Evolutionary conservation across 1,140 invertebrate species (phyloP).

Genomic region (Trachymyrmex septentrionalis): DNA sequence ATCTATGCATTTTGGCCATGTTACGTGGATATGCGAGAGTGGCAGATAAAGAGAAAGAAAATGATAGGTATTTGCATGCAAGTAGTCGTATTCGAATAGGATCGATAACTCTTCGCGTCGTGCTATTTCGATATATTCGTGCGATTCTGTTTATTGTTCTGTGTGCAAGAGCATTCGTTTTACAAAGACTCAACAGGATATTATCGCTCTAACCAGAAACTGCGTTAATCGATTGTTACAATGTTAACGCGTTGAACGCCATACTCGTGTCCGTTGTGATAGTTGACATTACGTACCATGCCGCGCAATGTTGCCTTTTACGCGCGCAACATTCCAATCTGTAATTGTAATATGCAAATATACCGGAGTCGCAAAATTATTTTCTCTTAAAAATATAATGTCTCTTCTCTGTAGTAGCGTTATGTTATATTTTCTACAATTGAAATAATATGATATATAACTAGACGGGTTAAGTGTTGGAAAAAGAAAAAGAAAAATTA

Average conservation of each 20-base stretch:
- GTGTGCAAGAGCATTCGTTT: slow-evolving; percentile 23
- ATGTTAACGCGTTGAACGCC: slow-evolving; percentile 46
- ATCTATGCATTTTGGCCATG: not conserved
- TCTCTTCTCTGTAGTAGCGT: not conserved
- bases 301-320: slow-evolving; percentile 35
- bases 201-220: slow-evolving; percentile 47
- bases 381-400: not conserved
- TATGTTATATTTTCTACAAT: not conserved
- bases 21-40: not conserved
- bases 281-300: slow-evolving; percentile 24
- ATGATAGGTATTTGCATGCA: slow-evolving; percentile 25
- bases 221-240: slow-evolving; percentile 57
- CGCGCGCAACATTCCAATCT: not conserved
- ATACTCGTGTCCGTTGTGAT: slow-evolving; percentile 33
- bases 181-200: slow-evolving; percentile 54
- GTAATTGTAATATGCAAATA: slow-evolving; percentile 25
- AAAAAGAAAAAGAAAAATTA: not conserved
- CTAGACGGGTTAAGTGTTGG: not conserved
- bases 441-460: not conserved
- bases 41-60: not conserved
- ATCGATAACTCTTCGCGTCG: slow-evolving; percentile 37
- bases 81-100: not conserved
- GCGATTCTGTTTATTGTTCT: not conserved
- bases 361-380: slow-evolving; percentile 7
- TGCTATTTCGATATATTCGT: not conserved